Conservation (phyloP, 2,888 invertebrate genomes). For the Lasioglossum morio region DNA sequence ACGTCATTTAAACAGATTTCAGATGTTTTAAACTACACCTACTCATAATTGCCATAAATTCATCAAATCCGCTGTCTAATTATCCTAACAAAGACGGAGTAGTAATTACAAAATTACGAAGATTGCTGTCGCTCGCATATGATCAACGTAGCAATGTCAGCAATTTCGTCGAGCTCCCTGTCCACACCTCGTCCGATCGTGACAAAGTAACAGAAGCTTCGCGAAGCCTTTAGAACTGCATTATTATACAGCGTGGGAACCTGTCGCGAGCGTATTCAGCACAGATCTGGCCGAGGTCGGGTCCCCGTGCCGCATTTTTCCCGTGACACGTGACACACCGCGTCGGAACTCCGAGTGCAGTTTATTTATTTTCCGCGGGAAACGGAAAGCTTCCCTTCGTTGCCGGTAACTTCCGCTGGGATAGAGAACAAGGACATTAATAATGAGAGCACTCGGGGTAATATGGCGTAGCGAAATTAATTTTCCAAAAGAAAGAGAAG, state of each 20-base stretch:
- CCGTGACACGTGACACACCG: slow-evolving; percentile 65
- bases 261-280: slow-evolving; percentile 23
- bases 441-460: neutral
- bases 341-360: slow-evolving; percentile 41
- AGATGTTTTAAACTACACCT: too few relatives aligned
- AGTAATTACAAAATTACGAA: neutral
- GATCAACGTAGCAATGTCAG: neutral
- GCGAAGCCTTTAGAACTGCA: neutral
- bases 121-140: neutral
- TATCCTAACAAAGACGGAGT: neutral
- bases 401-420: neutral
- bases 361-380: slow-evolving; percentile 46
- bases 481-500: slow-evolving; percentile 4
- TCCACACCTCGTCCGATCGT: neutral
- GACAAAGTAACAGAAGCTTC: neutral
- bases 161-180: neutral
- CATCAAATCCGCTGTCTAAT: too few relatives aligned
- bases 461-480: slow-evolving; percentile 16
- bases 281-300: slow-evolving; percentile 7
- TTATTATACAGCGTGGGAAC: neutral
- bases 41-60: too few relatives aligned
- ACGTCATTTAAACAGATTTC: too few relatives aligned
- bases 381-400: slow-evolving; percentile 1
- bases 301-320: slow-evolving; percentile 45
- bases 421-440: slow-evolving; percentile 7